Evolutionary conservation across 2,797 vertebrate genomes (phyloP), one percentile per base, ranked within the genome.

Genomic region (Eulemur rubriventer): DNA sequence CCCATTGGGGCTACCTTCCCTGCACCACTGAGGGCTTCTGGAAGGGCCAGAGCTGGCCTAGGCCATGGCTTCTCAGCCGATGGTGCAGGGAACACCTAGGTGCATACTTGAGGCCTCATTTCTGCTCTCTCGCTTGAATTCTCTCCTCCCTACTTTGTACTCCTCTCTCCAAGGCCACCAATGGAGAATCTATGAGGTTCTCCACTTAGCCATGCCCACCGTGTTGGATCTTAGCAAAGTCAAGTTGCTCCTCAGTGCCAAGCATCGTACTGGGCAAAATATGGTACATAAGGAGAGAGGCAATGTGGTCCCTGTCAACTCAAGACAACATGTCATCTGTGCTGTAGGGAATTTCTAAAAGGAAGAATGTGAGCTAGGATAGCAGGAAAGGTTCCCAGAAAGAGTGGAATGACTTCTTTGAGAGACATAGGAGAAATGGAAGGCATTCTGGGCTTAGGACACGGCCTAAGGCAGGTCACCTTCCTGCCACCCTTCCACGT

Each of bases 241-340:
- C 0, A 2, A 70, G 14, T 43, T 72, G 28, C 9, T n/a, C 22
- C 7, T 50, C 2, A 7, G 43, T n/a, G 33, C n/a, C 22, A 3
- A 80, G 28, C 18, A 33, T 22, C 9, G 17, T 52, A 26, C 4
- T 26, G 43, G n/a, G 26, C 33, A 78, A 63, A 52, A 28, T 26
- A 14, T 20, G 18, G 13, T 24, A 41, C n/a, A 12, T 13, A 73
- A 78, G 2, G 63, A 91, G 38, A 72, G n/a, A 46, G 26, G 3
- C 22, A 63, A 33, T 6, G 22, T 26, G 30, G 8, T 30, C 52
- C 52, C 57, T 61, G 35, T 67, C 30, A 35, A 33, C 70, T 85
- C 38, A 59, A n/a, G 50, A 59, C 59, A 67, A 65, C 30, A 2
- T 82, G 6, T 24, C 28, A 69, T 59, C 16, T 48, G 20, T 67